phyloP scores from a whole-genome alignment of 2,113 vertebrate genomes.

The Grallaria varia region DNA sequence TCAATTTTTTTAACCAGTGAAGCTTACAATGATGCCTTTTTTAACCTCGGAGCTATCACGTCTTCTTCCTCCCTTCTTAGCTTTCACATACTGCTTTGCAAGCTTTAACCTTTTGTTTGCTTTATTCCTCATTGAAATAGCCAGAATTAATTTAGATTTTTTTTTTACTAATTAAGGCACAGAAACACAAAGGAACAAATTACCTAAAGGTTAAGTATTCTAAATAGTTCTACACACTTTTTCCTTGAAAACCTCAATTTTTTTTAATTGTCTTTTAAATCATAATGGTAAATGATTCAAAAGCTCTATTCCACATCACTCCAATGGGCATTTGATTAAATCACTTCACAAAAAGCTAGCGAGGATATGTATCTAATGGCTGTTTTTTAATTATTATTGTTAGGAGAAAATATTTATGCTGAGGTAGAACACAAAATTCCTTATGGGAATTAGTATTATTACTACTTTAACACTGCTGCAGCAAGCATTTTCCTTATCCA shows the following conservation, averaged over 20 bases:
- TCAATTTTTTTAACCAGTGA: conserved; percentile 32
- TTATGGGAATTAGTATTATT: neutral
- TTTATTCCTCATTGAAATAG: neutral
- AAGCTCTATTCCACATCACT: neutral
- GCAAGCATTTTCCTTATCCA: neutral
- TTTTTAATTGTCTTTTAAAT: neutral
- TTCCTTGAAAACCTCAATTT: neutral
- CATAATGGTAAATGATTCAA: neutral
- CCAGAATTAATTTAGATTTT: neutral
- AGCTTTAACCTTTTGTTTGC: neutral
- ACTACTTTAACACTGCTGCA: neutral
- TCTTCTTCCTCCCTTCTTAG: neutral
- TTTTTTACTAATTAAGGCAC: neutral
- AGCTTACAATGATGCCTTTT: neutral
- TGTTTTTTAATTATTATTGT: neutral
- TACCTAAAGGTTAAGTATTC: neutral
- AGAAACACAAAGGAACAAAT: neutral
- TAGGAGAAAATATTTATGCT: neutral
- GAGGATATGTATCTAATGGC: neutral
- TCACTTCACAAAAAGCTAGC: neutral
- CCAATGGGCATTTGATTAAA: neutral
- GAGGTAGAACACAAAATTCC: neutral
- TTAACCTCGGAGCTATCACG: neutral
- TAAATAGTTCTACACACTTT: neutral
- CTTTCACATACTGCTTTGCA: neutral